Percentiles rank a stretch among this genome's conserved stretches.
Evolutionary conservation across 1,140 invertebrate species (phyloP).

Genomic region (Drosophila funebris): DNA sequence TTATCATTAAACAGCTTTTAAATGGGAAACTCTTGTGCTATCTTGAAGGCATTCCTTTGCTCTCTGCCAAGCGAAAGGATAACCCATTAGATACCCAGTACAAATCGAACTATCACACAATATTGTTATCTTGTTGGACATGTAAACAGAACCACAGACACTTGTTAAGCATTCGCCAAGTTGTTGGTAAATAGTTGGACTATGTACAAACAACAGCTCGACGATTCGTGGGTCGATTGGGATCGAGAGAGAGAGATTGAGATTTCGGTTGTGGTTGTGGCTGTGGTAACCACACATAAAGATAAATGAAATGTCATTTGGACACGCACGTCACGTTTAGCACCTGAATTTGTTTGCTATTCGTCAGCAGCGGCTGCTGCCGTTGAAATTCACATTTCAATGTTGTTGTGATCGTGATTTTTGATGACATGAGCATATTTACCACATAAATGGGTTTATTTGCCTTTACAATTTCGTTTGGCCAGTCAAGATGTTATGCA

Average conservation of each 20-base stretch:
- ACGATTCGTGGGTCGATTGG: slow-evolving; percentile 35
- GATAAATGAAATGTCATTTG: slow-evolving; percentile 69
- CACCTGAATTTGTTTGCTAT: slow-evolving; percentile 59
- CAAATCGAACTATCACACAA: background rate
- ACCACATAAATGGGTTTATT: slow-evolving; percentile 74
- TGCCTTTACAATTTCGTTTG: slow-evolving; percentile 20
- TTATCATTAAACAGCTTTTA: too few relatives aligned
- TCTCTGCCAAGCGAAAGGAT: slow-evolving; percentile 1
- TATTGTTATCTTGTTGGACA: slow-evolving; percentile 26
- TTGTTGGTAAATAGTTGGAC: slow-evolving; percentile 50
- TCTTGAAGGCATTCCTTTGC: background rate
- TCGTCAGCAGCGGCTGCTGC: slow-evolving; percentile 19
- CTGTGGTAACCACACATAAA: slow-evolving; percentile 28
- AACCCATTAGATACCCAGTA: slow-evolving; percentile 1
- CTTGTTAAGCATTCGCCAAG: slow-evolving; percentile 65
- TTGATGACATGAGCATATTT: slow-evolving; percentile 71
- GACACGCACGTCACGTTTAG: slow-evolving; percentile 60
- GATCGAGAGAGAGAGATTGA: background rate
- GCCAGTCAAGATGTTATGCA: slow-evolving; percentile 41
- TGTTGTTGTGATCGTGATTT: slow-evolving; percentile 65
- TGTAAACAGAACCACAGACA: slow-evolving; percentile 49
- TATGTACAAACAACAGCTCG: slow-evolving; percentile 42
- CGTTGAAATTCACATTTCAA: slow-evolving; percentile 9
- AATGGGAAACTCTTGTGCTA: too few relatives aligned
- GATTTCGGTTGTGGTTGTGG: background rate